Base-by-base conservation (phyloP, 1,140 invertebrate species). In the Bacillus rossius region DNA sequence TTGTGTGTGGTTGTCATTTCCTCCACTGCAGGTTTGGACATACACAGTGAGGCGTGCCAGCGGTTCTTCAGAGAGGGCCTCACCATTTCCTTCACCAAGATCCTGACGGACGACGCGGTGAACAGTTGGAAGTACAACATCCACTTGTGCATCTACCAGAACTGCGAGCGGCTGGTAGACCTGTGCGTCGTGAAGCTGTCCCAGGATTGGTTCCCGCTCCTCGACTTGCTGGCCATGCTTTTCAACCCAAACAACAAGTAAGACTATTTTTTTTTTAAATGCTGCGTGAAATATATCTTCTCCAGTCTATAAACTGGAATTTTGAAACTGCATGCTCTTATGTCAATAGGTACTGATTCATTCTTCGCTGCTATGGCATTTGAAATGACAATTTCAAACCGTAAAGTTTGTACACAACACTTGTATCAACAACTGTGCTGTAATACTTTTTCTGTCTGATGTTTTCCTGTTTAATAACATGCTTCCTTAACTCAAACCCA, bases 51-150 rank as follows among this genome's bases (percentile, higher is more conserved):
- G 77, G 84, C 88, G 55, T 98, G 95, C 75, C 93, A 97, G 71
- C 81, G 93, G 66, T 98, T 98, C 81, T 96, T 95, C 77, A 85
- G 91, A 65, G 94, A 98, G 74, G 94, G 93, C 17, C 79, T 98
- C 45, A 94, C 92, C 60, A 87, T 94, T 62, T 97, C 94, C 45
- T 98, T 98, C 76, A 94, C 91, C 16, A 97, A 98, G 79, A 96
- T 98, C 71, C 81, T 98, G 65, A 97, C 95, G n/a, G 95, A 98
- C 77, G 95, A 98, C 73, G 95, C 95, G 47, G 95, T 99, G 34
- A 94, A 89, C 69, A 95, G 92, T 69, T 98, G 96, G 96, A 98
- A 97, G 76, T 84, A 87, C 69, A 96, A 97, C 74, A 98, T 98
- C 69, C 95, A 98, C 75, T 88, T 88, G 73, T 96, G 91, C 77